Evolutionary conservation across 2,888 invertebrate species (phyloP), one percentile per base, ranked within the genome.

Genomic region (Macrophya alboannulata): DNA sequence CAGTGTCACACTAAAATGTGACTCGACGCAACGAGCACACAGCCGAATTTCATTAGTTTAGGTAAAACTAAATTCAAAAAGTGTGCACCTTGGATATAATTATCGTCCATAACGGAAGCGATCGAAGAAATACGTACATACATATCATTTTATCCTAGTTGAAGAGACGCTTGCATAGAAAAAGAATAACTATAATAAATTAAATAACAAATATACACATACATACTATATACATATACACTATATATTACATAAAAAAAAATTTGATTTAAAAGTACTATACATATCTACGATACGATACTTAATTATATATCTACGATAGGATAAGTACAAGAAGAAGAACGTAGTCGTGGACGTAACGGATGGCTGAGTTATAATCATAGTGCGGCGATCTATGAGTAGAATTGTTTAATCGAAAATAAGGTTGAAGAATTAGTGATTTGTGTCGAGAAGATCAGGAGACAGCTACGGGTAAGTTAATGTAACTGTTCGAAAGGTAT

Each of bases 1-100:
- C 88, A 89, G 88, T 86, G 86, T 86, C 87, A 88, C 89, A 89
- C 89, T 91, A 91, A 90, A 91, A 91, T 91, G 91, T 91, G 92
- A 91, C 90, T 91, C 90, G 91, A 88, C 88, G 88, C 88, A 90
- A 89, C 89, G 91, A 88, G 89, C 88, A 87, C 87, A 88, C 88
- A 88, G 85, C 86, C 87, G 76, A 87, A 87, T 87, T 88, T 86
- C 87, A 85, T 87, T 88, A 89, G 88, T 87, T 88, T 87, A 87
- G 86, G 87, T 83, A 59, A 86, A 68, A 82, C 76, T 76, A 43
- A 59, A 21, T 43, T 21, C 10, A 81, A 72, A 85, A 76, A 55
- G 62, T 71, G 68, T 83, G 51, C 68, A 83, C 37, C 65, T 62
- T 31, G 71, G 83, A 83, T 68, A 77, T 59, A 79, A 21, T 31